Conservation (phyloP, 2,888 invertebrate species). For the Taphrorychus bicolor region DNA sequence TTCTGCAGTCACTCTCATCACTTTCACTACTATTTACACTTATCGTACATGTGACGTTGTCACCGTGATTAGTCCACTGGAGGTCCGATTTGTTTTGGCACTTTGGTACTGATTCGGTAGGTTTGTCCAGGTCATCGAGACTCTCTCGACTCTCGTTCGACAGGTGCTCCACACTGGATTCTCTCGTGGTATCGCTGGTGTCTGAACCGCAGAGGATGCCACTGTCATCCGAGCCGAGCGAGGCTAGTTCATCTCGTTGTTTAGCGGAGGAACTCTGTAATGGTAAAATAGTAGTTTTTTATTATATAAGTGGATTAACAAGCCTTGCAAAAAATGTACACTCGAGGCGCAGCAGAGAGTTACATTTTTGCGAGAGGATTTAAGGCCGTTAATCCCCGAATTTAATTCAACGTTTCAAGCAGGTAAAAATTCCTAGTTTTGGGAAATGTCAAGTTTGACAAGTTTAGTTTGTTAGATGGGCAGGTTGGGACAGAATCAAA, state of each 20-base stretch:
- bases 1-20: conserved; percentile 44
- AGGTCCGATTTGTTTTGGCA: conserved; percentile 41
- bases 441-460: too few relatives aligned
- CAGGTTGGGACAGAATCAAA: too few relatives aligned
- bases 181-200: conserved; percentile 60
- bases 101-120: conserved; percentile 15
- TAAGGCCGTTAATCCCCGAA: too few relatives aligned
- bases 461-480: too few relatives aligned
- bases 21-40: conserved; percentile 41
- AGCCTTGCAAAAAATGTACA: too few relatives aligned
- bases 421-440: too few relatives aligned
- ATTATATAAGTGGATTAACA: too few relatives aligned
- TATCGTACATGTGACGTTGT: neutral
- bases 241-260: conserved; percentile 57
- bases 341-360: too few relatives aligned
- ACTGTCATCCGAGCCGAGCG: conserved; percentile 75
- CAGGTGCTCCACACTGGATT: conserved; percentile 63
- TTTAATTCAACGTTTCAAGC: too few relatives aligned
- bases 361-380: too few relatives aligned
- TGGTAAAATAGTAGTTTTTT: too few relatives aligned
- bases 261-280: conserved; percentile 57
- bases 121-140: conserved; percentile 61
- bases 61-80: conserved; percentile 51
- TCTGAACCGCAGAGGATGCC: conserved; percentile 74
- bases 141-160: conserved; percentile 71